Evolutionary conservation across 2,888 invertebrate species (phyloP).

Genomic region (Drosophila prolongata): DNA sequence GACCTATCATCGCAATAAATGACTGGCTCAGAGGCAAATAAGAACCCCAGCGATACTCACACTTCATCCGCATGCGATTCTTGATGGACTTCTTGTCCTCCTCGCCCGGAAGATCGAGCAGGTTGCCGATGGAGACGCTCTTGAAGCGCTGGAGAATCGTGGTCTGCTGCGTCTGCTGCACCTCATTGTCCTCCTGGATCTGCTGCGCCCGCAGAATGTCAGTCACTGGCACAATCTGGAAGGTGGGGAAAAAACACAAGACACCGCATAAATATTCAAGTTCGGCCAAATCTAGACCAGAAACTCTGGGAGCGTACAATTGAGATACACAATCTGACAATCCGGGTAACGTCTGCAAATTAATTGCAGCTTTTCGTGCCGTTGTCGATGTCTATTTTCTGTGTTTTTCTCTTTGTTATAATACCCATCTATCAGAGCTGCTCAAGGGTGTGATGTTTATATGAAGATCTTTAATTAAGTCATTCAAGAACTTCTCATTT

Average conservation of each 20-base stretch:
- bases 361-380: slow-evolving; percentile 68
- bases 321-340: slow-evolving; percentile 49
- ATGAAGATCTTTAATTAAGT: no score
- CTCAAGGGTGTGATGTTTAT: neutral
- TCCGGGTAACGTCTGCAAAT: slow-evolving; percentile 50
- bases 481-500: no score
- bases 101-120: slow-evolving; percentile 79
- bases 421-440: slow-evolving; percentile 3
- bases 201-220: slow-evolving; percentile 82
- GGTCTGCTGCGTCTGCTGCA: slow-evolving; percentile 67
- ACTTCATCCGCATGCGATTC: slow-evolving; percentile 80
- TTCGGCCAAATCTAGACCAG: neutral
- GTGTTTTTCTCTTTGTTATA: slow-evolving; percentile 5
- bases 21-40: no score
- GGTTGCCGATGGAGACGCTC: slow-evolving; percentile 82
- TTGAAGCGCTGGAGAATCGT: slow-evolving; percentile 78
- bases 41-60: slow-evolving; percentile 66
- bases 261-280: slow-evolving; percentile 42
- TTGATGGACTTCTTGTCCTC: slow-evolving; percentile 83
- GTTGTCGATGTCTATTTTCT: slow-evolving; percentile 37
- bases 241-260: slow-evolving; percentile 19
- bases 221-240: slow-evolving; percentile 82
- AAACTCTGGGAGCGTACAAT: slow-evolving; percentile 34
- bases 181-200: slow-evolving; percentile 77
- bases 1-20: no score